A percentile compares a stretch with the other conserved stretches of the same genome.
Conservation (phyloP, 2,888 invertebrate species). For the Drosophila neotestacea region DNA sequence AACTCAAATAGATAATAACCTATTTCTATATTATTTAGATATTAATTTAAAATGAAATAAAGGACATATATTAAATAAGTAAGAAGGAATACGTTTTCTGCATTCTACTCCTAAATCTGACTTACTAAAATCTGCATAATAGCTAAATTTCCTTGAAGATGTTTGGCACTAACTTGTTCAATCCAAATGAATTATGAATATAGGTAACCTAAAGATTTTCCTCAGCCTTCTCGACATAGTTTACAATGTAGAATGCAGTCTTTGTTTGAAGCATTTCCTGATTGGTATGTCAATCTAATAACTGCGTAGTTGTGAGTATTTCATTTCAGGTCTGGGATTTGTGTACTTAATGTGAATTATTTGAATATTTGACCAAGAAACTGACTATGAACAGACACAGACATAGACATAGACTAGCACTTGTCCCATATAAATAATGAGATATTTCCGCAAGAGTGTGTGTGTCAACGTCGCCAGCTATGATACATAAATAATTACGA, state of each 20-base stretch:
- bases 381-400: not conserved
- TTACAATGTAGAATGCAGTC: not conserved
- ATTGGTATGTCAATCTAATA: slow-evolving; percentile 7
- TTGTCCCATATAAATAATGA: slow-evolving; percentile 68
- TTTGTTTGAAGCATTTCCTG: slow-evolving; percentile 6
- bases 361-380: slow-evolving; percentile 25
- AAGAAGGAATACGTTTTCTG: too few relatives aligned
- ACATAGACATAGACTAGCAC: slow-evolving; percentile 38
- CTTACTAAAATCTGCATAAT: too few relatives aligned
- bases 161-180: too few relatives aligned
- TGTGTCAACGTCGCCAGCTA: slow-evolving; percentile 39
- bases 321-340: slow-evolving; percentile 3
- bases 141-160: too few relatives aligned
- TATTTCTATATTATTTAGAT: too few relatives aligned
- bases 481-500: slow-evolving; percentile 23
- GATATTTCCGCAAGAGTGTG: slow-evolving; percentile 65
- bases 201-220: not conserved
- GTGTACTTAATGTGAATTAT: slow-evolving; percentile 20
- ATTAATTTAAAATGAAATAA: too few relatives aligned
- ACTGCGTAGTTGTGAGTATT: slow-evolving; percentile 15
- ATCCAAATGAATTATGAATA: too few relatives aligned
- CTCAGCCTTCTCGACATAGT: not conserved
- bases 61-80: too few relatives aligned
- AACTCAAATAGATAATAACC: too few relatives aligned
- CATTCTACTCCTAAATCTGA: too few relatives aligned